Base-by-base conservation (phyloP, 2,113 vertebrate species). In the Todiramphus saurophagus region DNA sequence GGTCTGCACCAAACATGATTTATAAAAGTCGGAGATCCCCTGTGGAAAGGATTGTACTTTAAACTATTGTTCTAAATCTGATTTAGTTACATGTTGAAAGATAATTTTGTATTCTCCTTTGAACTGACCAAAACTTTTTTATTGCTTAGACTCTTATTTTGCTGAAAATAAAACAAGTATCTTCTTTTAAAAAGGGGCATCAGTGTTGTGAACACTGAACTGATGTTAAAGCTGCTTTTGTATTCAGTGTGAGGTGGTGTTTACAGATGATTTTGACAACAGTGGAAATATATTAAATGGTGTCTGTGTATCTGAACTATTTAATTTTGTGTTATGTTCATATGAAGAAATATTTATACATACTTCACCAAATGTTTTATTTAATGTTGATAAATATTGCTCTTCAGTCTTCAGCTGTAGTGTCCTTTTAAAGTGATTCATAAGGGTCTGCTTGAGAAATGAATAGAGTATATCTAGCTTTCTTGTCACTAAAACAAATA, bases 241-340 rank as follows among this genome's bases (percentile, higher is more conserved):
- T 99, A 98, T 98, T 98, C 97, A 97, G 97, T 98, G 98, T 99
- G 98, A 98, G 98, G 98, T 98, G 98, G 98, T 99, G 98, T 99
- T 99, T 99, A 98, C 99, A 98, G 97, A 94, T 98, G 97, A 98
- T 98, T 98, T 98, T 98, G 97, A 98, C 98, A 97, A 97, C 97
- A 98, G 98, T 98, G 98, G 98, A 97, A 90, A 95, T 98, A 98
- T 98, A 98, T 97, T 98, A 98, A 97, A 98, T 98, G 98, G 98
- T 98, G 98, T 98, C 98, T 98, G 97, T 99, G 98, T 98, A 98
- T 98, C 98, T 98, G 97, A 98, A 93, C 97, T 98, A 98, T 98
- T 98, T 98, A 98, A 98, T 98, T 98, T 97, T 83, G 94, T 99
- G 98, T 98, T 98, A 96, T 98, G 98, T 99, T 98, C 97, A 97